Percentiles rank a stretch among this genome's conserved stretches.
Evolutionary conservation across 2,888 invertebrate species (phyloP).

Genomic region (Microdon myrmicae): DNA sequence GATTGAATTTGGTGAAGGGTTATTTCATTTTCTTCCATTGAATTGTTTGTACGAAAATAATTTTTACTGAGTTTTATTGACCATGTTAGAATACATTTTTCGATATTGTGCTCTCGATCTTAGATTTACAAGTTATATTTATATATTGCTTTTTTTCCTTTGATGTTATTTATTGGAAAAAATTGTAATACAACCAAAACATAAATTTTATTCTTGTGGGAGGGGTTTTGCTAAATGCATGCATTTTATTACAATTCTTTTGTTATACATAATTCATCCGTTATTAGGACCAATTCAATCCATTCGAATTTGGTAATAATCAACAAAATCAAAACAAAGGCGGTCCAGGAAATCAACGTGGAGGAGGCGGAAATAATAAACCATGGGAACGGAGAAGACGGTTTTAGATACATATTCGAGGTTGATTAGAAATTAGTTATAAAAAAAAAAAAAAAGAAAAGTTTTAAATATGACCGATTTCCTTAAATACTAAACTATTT

Average conservation of each 20-base stretch:
- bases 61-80: constrained; percentile 36
- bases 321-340: constrained; percentile 61
- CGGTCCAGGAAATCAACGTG: constrained; percentile 59
- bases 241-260: constrained; percentile 47
- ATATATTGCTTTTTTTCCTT: constrained; percentile 4
- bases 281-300: constrained; percentile 62
- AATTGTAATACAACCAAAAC: too few species aligned
- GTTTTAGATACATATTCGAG: constrained; percentile 60
- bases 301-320: constrained; percentile 66
- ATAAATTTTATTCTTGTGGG: constrained; percentile 23
- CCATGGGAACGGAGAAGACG: constrained; percentile 66
- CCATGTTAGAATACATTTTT: constrained; percentile 31
- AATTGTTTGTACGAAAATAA: too few species aligned
- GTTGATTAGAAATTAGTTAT: too few species aligned
- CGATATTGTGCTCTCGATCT: too few species aligned
- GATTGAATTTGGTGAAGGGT: too few species aligned
- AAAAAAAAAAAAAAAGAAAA: too few species aligned
- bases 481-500: too few species aligned
- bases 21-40: too few species aligned
- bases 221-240: constrained; percentile 23
- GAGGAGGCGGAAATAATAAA: constrained; percentile 59
- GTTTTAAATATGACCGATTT: too few species aligned
- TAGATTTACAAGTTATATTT: constrained; percentile 3
- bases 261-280: constrained; percentile 58
- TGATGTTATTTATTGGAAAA: constrained; percentile 7